Evolutionary conservation across 2,113 vertebrate genomes (phyloP).

Genomic region (Leptobrachium leishanense): DNA sequence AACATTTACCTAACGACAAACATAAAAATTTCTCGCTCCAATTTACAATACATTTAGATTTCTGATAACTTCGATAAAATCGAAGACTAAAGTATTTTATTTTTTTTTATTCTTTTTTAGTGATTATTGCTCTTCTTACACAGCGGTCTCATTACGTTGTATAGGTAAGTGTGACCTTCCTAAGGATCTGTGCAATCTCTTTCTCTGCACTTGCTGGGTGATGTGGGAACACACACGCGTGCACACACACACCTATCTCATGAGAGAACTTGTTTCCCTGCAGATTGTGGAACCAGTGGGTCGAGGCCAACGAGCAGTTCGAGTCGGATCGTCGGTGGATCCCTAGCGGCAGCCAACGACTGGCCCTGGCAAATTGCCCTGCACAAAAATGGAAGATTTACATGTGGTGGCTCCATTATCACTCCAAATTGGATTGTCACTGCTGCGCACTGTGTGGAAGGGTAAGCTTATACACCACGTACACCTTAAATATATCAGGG

Average conservation of each 20-base stretch:
- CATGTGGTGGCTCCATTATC: constrained; percentile 91
- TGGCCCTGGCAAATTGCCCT: constrained; percentile 97
- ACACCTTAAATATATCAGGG: too few species aligned
- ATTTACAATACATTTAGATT: too few species aligned
- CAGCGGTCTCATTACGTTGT: constrained; percentile 67
- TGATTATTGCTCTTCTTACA: constrained; percentile 55
- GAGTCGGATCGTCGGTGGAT: constrained; percentile 84
- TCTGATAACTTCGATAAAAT: too few species aligned
- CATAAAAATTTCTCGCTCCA: too few species aligned
- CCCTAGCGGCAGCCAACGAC: constrained; percentile 65
- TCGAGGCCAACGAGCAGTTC: rapidly evolving
- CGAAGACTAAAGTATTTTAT: too few species aligned
- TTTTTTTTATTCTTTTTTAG: constrained; percentile 53
- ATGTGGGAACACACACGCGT: too few species aligned
- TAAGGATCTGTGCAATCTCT: neutral
- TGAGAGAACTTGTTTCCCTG: neutral
- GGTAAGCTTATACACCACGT: constrained; percentile 67
- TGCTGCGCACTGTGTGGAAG: constrained; percentile 88
- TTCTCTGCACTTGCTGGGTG: neutral
- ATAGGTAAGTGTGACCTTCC: constrained; percentile 58
- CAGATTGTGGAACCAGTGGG: constrained; percentile 76
- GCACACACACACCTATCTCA: too few species aligned
- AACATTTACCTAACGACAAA: too few species aligned
- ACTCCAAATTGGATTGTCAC: constrained; percentile 83
- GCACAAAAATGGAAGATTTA: constrained; percentile 68